These are phyloP conservation scores for Pristionchus fissidentatus DNA, from an alignment of 2,888 invertebrate genomes.

Conservation along the genomic window DNA sequence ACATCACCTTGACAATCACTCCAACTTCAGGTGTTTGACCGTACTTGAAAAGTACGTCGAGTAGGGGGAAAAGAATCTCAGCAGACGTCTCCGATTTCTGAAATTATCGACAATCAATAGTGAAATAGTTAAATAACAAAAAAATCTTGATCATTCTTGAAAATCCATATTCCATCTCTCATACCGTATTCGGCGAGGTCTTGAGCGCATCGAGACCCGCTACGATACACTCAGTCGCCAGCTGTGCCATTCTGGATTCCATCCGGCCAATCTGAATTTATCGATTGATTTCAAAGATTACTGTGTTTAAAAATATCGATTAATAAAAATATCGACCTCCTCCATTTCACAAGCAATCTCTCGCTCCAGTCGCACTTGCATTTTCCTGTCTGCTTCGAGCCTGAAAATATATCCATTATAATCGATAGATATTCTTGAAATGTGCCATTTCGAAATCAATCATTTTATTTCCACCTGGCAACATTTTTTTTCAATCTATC, in stretches of 20 bases:
- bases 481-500: background rate
- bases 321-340: background rate
- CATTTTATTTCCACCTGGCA: too few relatives aligned
- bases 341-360: conserved; percentile 2
- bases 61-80: conserved; percentile 59
- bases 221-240: conserved; percentile 9
- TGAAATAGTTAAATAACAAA: background rate
- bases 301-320: background rate
- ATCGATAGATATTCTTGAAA: background rate
- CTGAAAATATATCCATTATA: background rate
- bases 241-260: background rate
- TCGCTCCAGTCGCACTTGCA: background rate
- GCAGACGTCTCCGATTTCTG: conserved; percentile 27
- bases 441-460: too few relatives aligned
- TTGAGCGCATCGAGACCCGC: conserved; percentile 8
- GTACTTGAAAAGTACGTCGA: conserved; percentile 63
- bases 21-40: conserved; percentile 34
- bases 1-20: conserved; percentile 8
- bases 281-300: conserved; percentile 6
- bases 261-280: background rate
- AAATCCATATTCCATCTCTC: background rate
- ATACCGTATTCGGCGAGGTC: conserved; percentile 11
- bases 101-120: background rate
- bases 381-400: conserved; percentile 10
- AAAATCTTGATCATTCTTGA: background rate